Base-by-base conservation (phyloP, 2,113 vertebrate species). In the Nibea albiflora region DNA sequence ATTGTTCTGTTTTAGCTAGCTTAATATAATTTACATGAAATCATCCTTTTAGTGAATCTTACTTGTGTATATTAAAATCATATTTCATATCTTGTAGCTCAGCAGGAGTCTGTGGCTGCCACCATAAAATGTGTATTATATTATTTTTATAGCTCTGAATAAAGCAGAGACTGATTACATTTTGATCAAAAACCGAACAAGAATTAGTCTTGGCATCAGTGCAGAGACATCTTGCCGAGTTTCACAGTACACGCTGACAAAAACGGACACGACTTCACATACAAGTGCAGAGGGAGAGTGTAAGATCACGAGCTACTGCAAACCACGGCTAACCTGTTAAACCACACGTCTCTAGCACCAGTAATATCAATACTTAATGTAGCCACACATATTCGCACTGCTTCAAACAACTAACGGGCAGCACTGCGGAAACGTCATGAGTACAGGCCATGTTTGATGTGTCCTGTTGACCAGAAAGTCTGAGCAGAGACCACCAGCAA, bases 181-280 rank as follows among this genome's bases (percentile, higher is more conserved):
- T 63, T 44, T 47, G 44, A 66, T 49, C 19, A 64, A 42, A 31
- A 31, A 54, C 44, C 49, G 5, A 66, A 58, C 5, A 39, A 58
- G 12, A 53, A 28, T 46, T 6, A 17, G 31, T 71, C 58, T 77
- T 89, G 85, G 86, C 86, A 75, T 53, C 28, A 16, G 57, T 7
- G n/a, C 54, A 17, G 53, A 44, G 26, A 83, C 87, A 92, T 89
- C 75, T 86, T 90, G 81, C 75, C 76, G 74, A 73, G 52, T 83
- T 90, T 92, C 85, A 88, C 86, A 84, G 88, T 28, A 9, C 86
- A 87, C 60, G 49, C 62, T 80, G 81, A 86, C 57, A 53, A 71
- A 64, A 54, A 65, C 39, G 61, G 66, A 72, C 74, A 68, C 24
- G 62, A 71, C 77, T 50, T 85, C 71, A 75, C 68, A 50, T 31